phyloP scores from a whole-genome alignment of 1,140 invertebrate genomes.

The Dysdera silvatica region DNA sequence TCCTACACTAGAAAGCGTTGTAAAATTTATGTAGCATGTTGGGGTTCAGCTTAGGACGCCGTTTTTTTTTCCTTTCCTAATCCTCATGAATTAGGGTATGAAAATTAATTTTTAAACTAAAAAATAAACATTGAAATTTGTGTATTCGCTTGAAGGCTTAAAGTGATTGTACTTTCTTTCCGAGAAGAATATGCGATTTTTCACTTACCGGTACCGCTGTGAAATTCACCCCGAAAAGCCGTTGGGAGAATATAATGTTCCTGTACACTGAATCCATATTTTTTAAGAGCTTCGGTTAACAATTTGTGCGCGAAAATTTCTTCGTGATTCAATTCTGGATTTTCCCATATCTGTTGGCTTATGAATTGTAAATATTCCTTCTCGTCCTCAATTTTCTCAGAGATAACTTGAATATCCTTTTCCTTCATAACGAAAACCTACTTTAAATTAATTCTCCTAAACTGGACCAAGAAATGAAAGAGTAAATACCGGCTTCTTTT shows the following conservation, averaged over 20 bases:
- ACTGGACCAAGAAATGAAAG: too few species aligned
- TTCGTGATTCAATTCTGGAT: conserved; percentile 40
- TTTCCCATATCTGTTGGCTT: conserved; percentile 36
- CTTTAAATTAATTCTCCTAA: too few species aligned
- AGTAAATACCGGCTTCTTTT: too few species aligned
- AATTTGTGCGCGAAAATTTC: conserved; percentile 40
- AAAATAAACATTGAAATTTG: neutral
- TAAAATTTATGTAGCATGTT: neutral
- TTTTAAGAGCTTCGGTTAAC: conserved; percentile 37
- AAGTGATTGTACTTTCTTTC: neutral
- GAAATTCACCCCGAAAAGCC: conserved; percentile 39
- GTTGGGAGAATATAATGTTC: conserved; percentile 38
- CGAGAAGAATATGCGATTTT: neutral
- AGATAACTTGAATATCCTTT: too few species aligned
- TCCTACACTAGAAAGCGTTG: too few species aligned
- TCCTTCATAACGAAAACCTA: too few species aligned
- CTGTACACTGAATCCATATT: conserved; percentile 38
- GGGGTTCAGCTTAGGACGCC: neutral
- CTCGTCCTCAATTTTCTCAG: too few species aligned
- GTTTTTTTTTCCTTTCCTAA: neutral
- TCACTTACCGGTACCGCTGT: neutral
- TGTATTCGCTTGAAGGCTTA: neutral
- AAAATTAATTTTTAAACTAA: neutral
- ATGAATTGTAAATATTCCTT: too few species aligned
- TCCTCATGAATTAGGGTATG: neutral